Evolutionary conservation across 2,888 invertebrate species (phyloP).

Genomic region (Ethmia dodecea): DNA sequence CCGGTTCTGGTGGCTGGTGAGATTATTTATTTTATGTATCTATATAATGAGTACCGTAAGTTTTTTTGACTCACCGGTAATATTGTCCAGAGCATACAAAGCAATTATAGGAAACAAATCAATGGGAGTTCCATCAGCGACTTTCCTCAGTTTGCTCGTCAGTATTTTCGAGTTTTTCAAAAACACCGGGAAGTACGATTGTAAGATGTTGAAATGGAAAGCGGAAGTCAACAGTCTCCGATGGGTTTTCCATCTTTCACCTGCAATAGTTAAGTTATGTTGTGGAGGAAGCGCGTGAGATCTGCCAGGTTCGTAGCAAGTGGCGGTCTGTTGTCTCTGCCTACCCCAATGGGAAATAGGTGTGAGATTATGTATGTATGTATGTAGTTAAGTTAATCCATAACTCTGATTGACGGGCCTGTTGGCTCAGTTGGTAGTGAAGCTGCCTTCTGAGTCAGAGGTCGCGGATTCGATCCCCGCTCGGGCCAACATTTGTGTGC

Average conservation of each 20-base stretch:
- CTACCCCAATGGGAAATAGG: too few species aligned
- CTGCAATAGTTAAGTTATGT: conserved; percentile 28
- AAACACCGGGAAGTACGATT: conserved; percentile 83
- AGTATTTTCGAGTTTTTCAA: conserved; percentile 79
- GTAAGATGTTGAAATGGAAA: conserved; percentile 87
- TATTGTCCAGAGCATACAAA: conserved; percentile 72
- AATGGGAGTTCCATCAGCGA: conserved; percentile 52
- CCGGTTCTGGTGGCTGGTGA: too few species aligned
- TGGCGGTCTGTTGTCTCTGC: too few species aligned
- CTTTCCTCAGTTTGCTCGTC: conserved; percentile 65
- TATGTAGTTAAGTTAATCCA: not conserved
- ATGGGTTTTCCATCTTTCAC: conserved; percentile 78
- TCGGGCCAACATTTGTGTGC: too few species aligned
- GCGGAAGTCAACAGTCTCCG: conserved; percentile 86
- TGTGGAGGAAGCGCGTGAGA: too few species aligned
- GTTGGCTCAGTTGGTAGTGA: not conserved
- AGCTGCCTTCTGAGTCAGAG: too few species aligned
- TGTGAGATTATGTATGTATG: too few species aligned
- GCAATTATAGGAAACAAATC: conserved; percentile 80
- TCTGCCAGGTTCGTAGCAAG: too few species aligned
- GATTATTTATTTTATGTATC: too few species aligned
- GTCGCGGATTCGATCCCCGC: too few species aligned
- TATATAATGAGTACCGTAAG: not conserved
- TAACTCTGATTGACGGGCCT: not conserved
- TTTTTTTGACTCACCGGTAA: conserved; percentile 39